Evolutionary conservation across 2,113 vertebrate species (phyloP).

Genomic region (Limanda limanda): DNA sequence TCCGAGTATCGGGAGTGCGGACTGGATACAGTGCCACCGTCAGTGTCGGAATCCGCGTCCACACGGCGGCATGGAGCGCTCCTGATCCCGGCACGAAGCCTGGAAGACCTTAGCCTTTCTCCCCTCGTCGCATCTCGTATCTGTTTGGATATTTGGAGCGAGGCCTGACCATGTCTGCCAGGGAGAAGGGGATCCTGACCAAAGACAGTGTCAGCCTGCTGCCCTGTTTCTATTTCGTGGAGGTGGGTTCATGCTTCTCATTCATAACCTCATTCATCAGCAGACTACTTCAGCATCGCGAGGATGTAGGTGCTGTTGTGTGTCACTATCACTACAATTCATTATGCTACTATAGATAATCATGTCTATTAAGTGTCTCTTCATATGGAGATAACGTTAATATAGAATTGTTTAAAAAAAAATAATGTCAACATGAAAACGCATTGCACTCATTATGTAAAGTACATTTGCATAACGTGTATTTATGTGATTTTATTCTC

Average conservation of each 20-base stretch:
- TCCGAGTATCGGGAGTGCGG: neutral
- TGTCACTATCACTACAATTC: neutral
- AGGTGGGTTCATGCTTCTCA: constrained; percentile 85
- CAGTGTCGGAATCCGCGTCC: neutral
- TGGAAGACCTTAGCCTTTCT: constrained; percentile 26
- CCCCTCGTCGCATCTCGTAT: constrained; percentile 19
- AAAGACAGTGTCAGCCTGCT: constrained; percentile 96
- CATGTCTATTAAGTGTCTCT: neutral
- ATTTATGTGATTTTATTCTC: neutral
- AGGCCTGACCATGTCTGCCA: constrained; percentile 87
- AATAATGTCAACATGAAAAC: too few relatives aligned
- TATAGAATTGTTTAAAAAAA: neutral
- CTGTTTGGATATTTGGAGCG: constrained; percentile 32
- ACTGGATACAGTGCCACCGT: neutral
- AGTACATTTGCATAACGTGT: neutral
- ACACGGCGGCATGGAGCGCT: constrained; percentile 55
- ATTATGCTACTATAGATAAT: neutral
- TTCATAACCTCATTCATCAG: neutral
- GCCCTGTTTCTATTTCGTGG: constrained; percentile 98
- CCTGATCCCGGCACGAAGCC: constrained; percentile 61
- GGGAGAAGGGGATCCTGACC: constrained; percentile 87
- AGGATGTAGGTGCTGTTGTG: neutral
- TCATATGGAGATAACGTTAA: neutral
- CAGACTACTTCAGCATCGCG: neutral
- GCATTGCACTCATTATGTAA: neutral